Base-by-base conservation (phyloP, 2,113 vertebrate genomes). In the Vicugna pacos region DNA sequence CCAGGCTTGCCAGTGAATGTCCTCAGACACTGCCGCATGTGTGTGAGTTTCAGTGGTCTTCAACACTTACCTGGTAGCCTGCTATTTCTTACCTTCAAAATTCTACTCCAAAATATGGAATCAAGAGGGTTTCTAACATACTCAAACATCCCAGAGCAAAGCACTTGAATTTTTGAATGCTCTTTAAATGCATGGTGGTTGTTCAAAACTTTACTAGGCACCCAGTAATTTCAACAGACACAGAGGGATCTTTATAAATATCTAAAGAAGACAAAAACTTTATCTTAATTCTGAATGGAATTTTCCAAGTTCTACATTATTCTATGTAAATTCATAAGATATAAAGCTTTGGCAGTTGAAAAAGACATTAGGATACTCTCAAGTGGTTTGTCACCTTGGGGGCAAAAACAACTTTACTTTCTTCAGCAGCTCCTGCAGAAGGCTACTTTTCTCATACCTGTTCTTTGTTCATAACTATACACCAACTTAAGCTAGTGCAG, bases 271-370 rank as follows among this genome's bases (percentile, higher is more conserved):
- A 64, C 46, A 79, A 87, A 86, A 65, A 60, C 7, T 26, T 91
- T 56, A 65, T 58, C 16, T 89, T 87, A 77, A 81, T 93, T 73
- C 70, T 50, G 35, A 95, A 80, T 93, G 42, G 42, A 92, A 87
- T 80, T 62, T 83, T 67, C 9, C 12, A 79, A 26, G 7, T 75
- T 83, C n/a, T 19, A 20, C 72, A n/a, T 94, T 90, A 76, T 46
- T 26, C 12, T 72, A 6, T 84, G 8, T 60, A 54, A 69, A 70
- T 86, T 52, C 77, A 56, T 32, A 79, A 50, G 9, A 17, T 13
- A 65, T 80, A 64, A 75, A 48, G 2, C 8, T 91, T 26, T 83
- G 46, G 32, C 72, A 20, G 12, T 77, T 7, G 46, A 89, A 30
- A 85, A 93, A 89, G 10, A 88, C 7, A 30, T 69, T 8, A 81